Evolutionary conservation across 1,140 invertebrate species (phyloP).

Genomic region (Lordiphosa collinella): DNA sequence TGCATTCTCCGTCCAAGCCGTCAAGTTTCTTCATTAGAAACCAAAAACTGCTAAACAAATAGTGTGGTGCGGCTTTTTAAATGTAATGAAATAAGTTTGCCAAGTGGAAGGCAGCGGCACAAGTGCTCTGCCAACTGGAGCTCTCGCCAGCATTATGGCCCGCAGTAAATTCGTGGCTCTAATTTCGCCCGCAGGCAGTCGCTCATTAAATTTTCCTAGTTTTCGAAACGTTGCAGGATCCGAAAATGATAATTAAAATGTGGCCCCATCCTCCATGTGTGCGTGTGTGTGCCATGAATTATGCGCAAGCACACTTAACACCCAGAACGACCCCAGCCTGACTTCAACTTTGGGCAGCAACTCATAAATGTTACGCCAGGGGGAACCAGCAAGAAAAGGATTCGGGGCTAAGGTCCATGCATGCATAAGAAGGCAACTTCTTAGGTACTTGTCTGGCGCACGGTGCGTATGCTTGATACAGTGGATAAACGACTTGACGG

Average conservation of each 20-base stretch:
- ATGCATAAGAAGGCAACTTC: conserved; percentile 14
- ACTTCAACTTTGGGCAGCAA: conserved; percentile 1
- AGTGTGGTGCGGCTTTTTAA: conserved; percentile 12
- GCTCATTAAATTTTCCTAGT: conserved; percentile 15
- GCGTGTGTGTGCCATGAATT: conserved; percentile 5
- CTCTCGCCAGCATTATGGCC: background rate
- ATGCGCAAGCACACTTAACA: conserved; percentile 13
- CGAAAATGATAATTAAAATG: conserved; percentile 17
- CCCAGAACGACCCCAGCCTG: background rate
- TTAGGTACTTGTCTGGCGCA: conserved; percentile 2
- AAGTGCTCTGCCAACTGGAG: background rate
- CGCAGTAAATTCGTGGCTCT: conserved; percentile 10
- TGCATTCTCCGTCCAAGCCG: background rate
- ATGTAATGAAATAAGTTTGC: conserved; percentile 15
- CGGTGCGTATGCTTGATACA: conserved; percentile 5
- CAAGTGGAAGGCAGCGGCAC: background rate
- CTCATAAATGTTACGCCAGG: conserved; percentile 13
- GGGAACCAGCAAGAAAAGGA: background rate
- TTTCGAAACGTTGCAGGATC: background rate
- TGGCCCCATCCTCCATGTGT: background rate
- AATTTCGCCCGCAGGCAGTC: conserved; percentile 6
- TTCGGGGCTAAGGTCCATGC: conserved; percentile 1
- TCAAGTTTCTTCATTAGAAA: conserved; percentile 8
- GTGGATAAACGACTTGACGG: background rate
- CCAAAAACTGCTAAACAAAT: conserved; percentile 12